Base-by-base conservation (phyloP, 2,797 vertebrate species). In the Falco berigora region DNA sequence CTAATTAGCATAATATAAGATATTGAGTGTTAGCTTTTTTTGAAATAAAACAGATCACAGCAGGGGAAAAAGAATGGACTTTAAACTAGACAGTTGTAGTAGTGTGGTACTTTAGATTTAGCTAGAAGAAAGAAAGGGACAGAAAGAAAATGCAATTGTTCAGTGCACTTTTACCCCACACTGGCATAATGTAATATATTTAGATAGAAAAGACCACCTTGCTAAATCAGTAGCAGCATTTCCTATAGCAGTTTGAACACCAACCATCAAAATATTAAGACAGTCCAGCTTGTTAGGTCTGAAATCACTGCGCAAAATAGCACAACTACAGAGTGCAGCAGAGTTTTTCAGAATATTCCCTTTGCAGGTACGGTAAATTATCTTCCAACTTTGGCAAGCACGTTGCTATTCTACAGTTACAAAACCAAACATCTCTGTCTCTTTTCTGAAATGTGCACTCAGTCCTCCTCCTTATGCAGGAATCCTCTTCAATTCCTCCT, bases 261-360 rank as follows among this genome's bases (percentile, higher is more conserved):
- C 27, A 50, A 44, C 32, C 68, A 83, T 94, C 61, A 87, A 93
- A 96, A 90, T 93, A 95, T 93, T 94, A 69, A 83, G 79, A 88
- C 80, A 86, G 55, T 58, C 36, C 30, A 55, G 58, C 92, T 93
- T 90, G 53, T 91, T 86, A 86, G 83, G 75, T 89, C 5, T 90
- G 2, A 95, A 95, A 74, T 89, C 64, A 30, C 64, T 79, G 72
- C 11, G 6, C 25, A 77, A 91, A 93, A 86, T 68, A 53, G 78
- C 69, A 80, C 42, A 87, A 61, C 64, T 87, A 36, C 42, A 55
- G 59, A 46, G 46, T 12, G 15, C 40, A 21, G 61, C 32, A 61
- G 52, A 81, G 34, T 63, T 89, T 96, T 90, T 58, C 86, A 71
- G 64, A 71, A 55, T 75, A 89, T 80, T 92, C 53, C 52, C 42